A percentile compares a stretch with the other conserved stretches of the same genome.
phyloP scores from a whole-genome alignment of 2,888 invertebrate species.

The Bimastos eiseni region DNA sequence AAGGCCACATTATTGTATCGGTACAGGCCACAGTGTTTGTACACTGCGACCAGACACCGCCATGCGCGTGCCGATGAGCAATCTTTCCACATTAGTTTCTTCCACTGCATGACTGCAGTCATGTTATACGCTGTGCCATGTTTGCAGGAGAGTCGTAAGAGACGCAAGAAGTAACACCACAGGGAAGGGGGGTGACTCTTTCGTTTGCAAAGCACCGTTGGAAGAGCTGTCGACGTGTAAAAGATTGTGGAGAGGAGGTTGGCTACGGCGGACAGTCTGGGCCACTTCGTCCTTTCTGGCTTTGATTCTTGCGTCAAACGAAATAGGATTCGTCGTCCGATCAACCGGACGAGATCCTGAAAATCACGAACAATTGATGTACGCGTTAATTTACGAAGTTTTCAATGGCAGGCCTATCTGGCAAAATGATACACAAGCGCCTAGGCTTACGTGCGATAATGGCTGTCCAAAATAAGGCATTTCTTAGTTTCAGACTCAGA shows the following conservation, averaged over 20 bases:
- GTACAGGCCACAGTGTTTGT: neutral
- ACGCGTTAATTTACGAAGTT: too few relatives aligned
- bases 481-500: too few relatives aligned
- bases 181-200: neutral
- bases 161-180: neutral
- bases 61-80: neutral
- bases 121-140: neutral
- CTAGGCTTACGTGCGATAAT: too few relatives aligned
- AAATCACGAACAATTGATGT: neutral
- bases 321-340: neutral
- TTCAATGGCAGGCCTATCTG: too few relatives aligned
- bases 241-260: neutral
- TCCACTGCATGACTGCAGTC: neutral
- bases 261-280: neutral
- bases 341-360: neutral
- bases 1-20: neutral
- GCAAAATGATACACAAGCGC: too few relatives aligned
- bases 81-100: neutral
- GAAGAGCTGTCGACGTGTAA: neutral
- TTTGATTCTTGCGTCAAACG: neutral
- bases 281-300: neutral
- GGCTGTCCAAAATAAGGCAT: too few relatives aligned
- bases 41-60: neutral
- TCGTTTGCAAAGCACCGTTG: neutral
- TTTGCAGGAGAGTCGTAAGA: neutral